phyloP scores from a whole-genome alignment of 2,888 invertebrate species.

The Drosophila emarginata region DNA sequence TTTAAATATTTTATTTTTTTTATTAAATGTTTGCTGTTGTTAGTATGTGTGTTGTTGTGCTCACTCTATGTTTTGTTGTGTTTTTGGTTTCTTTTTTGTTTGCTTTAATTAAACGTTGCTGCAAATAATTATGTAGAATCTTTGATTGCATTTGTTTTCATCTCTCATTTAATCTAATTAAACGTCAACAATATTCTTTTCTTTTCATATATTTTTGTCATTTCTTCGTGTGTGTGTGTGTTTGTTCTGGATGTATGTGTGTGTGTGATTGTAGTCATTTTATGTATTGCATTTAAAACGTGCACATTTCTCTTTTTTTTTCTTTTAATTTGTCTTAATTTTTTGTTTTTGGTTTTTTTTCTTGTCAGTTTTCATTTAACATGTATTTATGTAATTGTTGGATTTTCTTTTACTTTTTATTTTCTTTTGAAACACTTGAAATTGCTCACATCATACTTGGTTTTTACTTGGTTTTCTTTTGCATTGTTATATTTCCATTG shows the following conservation, averaged over 20 bases:
- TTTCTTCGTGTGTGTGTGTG: slow-evolving; percentile 41
- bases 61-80: slow-evolving; percentile 73
- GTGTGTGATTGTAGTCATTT: slow-evolving; percentile 54
- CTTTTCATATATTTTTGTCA: slow-evolving; percentile 32
- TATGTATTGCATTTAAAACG: slow-evolving; percentile 74
- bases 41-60: slow-evolving; percentile 63
- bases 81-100: slow-evolving; percentile 37
- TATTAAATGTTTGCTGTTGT: slow-evolving; percentile 25
- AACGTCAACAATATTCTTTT: slow-evolving; percentile 60
- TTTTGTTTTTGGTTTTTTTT: slow-evolving; percentile 22
- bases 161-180: slow-evolving; percentile 71
- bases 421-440: slow-evolving; percentile 71
- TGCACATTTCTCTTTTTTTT: slow-evolving; percentile 59
- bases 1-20: slow-evolving; percentile 14
- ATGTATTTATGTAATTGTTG: slow-evolving; percentile 57
- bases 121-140: slow-evolving; percentile 39
- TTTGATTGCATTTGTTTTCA: slow-evolving; percentile 51
- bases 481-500: slow-evolving; percentile 26
- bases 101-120: slow-evolving; percentile 40
- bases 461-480: slow-evolving; percentile 34
- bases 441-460: slow-evolving; percentile 71
- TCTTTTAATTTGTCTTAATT: slow-evolving; percentile 28
- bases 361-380: slow-evolving; percentile 25
- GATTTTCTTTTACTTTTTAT: slow-evolving; percentile 47
- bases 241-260: slow-evolving; percentile 53